These are phyloP conservation scores for Synergus laeviventris DNA, from an alignment of 2,888 invertebrate species.

Conservation along the genomic window DNA sequence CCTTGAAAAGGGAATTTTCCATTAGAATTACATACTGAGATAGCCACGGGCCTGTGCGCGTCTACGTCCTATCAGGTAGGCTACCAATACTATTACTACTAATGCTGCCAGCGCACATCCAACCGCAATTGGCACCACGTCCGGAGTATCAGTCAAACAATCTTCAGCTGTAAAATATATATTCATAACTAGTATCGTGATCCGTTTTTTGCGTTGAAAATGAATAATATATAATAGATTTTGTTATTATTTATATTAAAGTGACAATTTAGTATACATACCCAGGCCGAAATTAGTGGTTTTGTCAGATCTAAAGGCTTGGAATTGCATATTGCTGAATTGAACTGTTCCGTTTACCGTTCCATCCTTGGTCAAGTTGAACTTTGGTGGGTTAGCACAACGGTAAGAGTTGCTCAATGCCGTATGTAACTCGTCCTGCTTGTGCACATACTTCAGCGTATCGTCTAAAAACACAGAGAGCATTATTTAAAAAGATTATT, in stretches of 20 bases:
- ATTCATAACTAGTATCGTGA: not conserved
- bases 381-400: slow-evolving; percentile 80
- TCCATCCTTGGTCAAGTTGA: slow-evolving; percentile 78
- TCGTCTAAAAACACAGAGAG: slow-evolving; percentile 60
- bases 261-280: slow-evolving; percentile 69
- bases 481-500: slow-evolving; percentile 23
- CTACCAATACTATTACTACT: slow-evolving; percentile 93
- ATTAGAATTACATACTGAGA: slow-evolving; percentile 85
- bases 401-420: slow-evolving; percentile 84
- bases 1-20: not conserved
- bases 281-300: slow-evolving; percentile 81
- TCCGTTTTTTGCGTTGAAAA: not conserved
- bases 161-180: slow-evolving; percentile 80
- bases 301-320: slow-evolving; percentile 82
- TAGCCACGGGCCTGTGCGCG: slow-evolving; percentile 90
- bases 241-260: slow-evolving; percentile 23
- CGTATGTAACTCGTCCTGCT: slow-evolving; percentile 77
- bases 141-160: slow-evolving; percentile 86
- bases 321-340: slow-evolving; percentile 82
- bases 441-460: slow-evolving; percentile 77
- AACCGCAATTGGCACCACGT: slow-evolving; percentile 97
- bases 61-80: slow-evolving; percentile 94
- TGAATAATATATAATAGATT: not conserved
- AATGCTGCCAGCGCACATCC: slow-evolving; percentile 94
- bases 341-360: slow-evolving; percentile 77